Percentiles rank a stretch among this genome's conserved stretches.
These are phyloP conservation scores for Amphipyra tragopoginis DNA, from an alignment of 2,888 invertebrate genomes.

Conservation along the genomic window DNA sequence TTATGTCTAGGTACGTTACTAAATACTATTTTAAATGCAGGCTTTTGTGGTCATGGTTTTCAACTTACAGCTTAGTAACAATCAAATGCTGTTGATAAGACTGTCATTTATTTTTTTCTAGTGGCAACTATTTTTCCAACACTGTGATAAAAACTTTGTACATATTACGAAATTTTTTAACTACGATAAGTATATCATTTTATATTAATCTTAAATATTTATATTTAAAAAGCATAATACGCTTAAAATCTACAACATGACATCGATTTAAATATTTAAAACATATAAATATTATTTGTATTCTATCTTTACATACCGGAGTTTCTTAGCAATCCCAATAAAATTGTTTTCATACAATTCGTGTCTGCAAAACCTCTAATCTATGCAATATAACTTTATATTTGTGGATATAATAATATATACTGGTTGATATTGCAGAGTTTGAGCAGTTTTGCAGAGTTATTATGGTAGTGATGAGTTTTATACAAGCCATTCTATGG, in stretches of 20 bases:
- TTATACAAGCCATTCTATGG: slow-evolving; percentile 85
- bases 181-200: slow-evolving; percentile 2
- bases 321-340: slow-evolving; percentile 32
- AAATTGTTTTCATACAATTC: slow-evolving; percentile 5
- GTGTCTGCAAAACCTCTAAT: slow-evolving; percentile 11
- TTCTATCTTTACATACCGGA: slow-evolving; percentile 34
- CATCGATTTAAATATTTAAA: slow-evolving; percentile 2
- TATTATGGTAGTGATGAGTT: background rate
- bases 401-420: background rate
- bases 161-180: background rate
- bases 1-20: background rate
- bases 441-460: slow-evolving; percentile 9
- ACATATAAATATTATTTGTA: background rate
- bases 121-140: background rate
- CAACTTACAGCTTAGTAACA: slow-evolving; percentile 1
- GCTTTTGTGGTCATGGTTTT: background rate
- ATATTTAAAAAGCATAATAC: slow-evolving; percentile 10
- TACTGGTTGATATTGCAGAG: slow-evolving; percentile 16
- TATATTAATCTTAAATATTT: slow-evolving; percentile 3
- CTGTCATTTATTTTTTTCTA: background rate
- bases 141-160: slow-evolving; percentile 8
- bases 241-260: slow-evolving; percentile 11
- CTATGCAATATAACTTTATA: slow-evolving; percentile 2
- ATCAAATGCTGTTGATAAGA: slow-evolving; percentile 4
- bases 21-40: slow-evolving; percentile 1